A percentile compares a stretch with the other conserved stretches of the same genome.
Conservation (phyloP, 2,113 vertebrate species). For the Gymnorhina tibicen region DNA sequence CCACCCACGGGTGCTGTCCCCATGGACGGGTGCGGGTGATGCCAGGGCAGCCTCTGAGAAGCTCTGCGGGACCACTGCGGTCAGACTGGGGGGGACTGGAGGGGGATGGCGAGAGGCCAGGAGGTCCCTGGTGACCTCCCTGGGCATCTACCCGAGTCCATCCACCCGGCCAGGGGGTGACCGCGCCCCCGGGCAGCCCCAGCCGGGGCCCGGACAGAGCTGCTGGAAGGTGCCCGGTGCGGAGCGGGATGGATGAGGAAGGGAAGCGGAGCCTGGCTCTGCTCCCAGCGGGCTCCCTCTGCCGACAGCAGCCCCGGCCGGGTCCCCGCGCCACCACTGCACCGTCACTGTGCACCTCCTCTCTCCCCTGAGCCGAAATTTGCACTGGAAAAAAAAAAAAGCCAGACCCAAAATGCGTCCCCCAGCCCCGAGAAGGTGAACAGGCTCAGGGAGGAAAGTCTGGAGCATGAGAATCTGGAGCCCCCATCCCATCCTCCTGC, state of each 20-base stretch:
- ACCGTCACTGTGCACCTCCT: accelerated
- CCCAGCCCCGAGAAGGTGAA: neutral
- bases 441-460: neutral
- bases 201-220: neutral
- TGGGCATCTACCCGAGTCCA: neutral
- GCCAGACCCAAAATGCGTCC: neutral
- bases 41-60: neutral
- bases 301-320: neutral
- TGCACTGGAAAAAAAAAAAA: too few species aligned
- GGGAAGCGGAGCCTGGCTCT: accelerated
- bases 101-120: neutral
- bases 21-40: accelerated
- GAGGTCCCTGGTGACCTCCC: neutral
- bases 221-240: accelerated
- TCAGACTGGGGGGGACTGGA: neutral
- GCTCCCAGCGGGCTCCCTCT: conserved; percentile 1
- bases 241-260: accelerated
- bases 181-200: too few species aligned
- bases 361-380: neutral
- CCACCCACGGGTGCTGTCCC: accelerated
- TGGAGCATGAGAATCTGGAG: neutral
- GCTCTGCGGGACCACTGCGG: accelerated
- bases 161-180: neutral
- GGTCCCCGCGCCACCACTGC: neutral
- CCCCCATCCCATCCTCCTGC: neutral